Conservation (phyloP, 2,113 vertebrate genomes). For the Delphinus delphis region DNA sequence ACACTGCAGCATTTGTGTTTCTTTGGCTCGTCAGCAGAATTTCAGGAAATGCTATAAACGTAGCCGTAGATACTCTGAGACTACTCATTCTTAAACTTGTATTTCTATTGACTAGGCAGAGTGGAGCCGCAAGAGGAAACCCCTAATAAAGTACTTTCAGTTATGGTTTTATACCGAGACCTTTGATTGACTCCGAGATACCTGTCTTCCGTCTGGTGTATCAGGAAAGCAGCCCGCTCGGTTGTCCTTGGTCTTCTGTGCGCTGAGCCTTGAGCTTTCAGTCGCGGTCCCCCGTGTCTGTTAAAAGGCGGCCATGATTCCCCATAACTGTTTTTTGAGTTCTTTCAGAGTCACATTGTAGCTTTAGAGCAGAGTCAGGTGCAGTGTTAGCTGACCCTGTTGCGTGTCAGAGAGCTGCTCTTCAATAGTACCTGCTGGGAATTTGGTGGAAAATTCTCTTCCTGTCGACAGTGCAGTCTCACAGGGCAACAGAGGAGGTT, state of each 20-base stretch:
- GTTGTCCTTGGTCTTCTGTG: fast-evolving
- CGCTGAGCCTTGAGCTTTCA: background rate
- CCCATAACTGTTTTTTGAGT: background rate
- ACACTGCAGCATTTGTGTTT: background rate
- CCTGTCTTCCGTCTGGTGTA: background rate
- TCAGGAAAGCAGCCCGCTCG: fast-evolving
- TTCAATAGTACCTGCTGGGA: fast-evolving
- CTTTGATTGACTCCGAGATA: background rate
- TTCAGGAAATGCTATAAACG: background rate
- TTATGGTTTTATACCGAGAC: background rate
- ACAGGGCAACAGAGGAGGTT: background rate
- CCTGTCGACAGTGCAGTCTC: fast-evolving
- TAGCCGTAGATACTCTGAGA: background rate
- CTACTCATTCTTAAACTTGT: background rate
- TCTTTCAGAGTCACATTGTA: fast-evolving
- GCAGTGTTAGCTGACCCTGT: fast-evolving
- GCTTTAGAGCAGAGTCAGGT: fast-evolving
- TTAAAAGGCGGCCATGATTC: background rate
- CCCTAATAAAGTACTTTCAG: background rate
- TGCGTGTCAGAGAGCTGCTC: background rate
- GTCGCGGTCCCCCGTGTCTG: fast-evolving
- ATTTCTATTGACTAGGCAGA: background rate
- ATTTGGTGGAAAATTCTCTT: fast-evolving
- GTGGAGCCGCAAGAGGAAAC: fast-evolving
- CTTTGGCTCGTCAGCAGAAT: background rate